A percentile compares a stretch with the other conserved stretches of the same genome.
phyloP scores from a whole-genome alignment of 2,888 invertebrate genomes.

The Orchesella flavescens region DNA sequence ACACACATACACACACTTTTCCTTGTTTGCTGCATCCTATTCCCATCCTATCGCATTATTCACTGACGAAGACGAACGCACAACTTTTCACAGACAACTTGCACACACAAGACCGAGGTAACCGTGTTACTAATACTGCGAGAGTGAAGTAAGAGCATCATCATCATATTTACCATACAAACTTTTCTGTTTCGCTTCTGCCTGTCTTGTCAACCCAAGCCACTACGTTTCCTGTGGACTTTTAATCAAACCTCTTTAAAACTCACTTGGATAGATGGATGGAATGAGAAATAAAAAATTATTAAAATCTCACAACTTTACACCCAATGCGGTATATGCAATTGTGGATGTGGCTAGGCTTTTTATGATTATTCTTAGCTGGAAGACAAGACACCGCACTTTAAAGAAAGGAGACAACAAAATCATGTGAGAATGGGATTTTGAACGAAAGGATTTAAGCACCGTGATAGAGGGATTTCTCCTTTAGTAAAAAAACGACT shows the following conservation, averaged over 20 bases:
- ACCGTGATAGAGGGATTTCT: no score
- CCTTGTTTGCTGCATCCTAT: neutral
- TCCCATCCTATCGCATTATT: neutral
- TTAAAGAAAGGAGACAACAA: no score
- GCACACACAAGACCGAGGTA: slow-evolving; percentile 63
- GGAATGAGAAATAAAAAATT: neutral
- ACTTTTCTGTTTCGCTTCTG: neutral
- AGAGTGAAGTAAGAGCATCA: neutral
- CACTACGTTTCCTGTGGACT: neutral
- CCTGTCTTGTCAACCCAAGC: neutral
- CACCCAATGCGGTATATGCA: neutral
- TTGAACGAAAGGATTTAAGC: no score
- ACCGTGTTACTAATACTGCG: slow-evolving; percentile 63
- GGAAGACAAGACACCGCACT: no score
- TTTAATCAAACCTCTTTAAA: slow-evolving; percentile 2
- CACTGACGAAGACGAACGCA: neutral
- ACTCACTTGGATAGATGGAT: neutral
- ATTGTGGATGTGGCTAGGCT: no score
- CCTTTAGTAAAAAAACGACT: no score
- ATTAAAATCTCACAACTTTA: neutral
- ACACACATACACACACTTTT: neutral
- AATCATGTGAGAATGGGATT: no score
- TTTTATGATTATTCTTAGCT: no score
- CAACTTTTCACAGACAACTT: slow-evolving; percentile 58
- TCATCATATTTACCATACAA: neutral